Evolutionary conservation across 2,113 vertebrate genomes (phyloP).

Genomic region (Anarrhichthys ocellatus): DNA sequence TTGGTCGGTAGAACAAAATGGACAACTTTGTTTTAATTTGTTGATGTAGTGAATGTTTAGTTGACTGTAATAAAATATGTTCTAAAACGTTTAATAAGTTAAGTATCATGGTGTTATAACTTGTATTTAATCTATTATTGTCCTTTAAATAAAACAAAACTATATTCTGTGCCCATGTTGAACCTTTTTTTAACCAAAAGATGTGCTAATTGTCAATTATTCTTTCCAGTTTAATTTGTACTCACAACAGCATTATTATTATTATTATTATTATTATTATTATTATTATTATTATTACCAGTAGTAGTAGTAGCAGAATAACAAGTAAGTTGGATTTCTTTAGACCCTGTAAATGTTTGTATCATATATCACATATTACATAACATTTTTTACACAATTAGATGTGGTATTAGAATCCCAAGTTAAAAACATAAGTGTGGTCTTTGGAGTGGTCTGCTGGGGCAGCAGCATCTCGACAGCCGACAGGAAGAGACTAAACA

Average conservation of each 20-base stretch:
- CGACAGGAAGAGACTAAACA: no score
- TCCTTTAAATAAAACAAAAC: conserved; percentile 70
- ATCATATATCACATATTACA: not conserved
- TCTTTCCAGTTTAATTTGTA: not conserved
- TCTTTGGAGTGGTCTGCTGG: no score
- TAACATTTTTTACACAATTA: not conserved
- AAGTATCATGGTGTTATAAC: conserved; percentile 66
- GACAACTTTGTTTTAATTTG: conserved; percentile 36
- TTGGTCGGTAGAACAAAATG: conserved; percentile 61
- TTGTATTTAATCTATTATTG: conserved; percentile 76
- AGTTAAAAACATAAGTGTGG: not conserved
- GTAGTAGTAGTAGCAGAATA: not conserved
- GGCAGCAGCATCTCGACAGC: no score
- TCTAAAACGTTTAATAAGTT: conserved; percentile 65
- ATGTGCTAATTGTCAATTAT: not conserved
- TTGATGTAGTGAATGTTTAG: conserved; percentile 68
- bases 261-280: not conserved
- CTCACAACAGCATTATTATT: not conserved
- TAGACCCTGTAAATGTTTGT: not conserved
- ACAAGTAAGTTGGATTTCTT: not conserved
- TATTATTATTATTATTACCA: not conserved
- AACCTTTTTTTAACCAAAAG: conserved; percentile 20
- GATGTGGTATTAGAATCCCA: not conserved
- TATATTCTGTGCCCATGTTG: conserved; percentile 44
- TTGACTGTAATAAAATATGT: conserved; percentile 59